Evolutionary conservation across 1,140 invertebrate genomes (phyloP).

Genomic region (Temnothorax curvispinosus): DNA sequence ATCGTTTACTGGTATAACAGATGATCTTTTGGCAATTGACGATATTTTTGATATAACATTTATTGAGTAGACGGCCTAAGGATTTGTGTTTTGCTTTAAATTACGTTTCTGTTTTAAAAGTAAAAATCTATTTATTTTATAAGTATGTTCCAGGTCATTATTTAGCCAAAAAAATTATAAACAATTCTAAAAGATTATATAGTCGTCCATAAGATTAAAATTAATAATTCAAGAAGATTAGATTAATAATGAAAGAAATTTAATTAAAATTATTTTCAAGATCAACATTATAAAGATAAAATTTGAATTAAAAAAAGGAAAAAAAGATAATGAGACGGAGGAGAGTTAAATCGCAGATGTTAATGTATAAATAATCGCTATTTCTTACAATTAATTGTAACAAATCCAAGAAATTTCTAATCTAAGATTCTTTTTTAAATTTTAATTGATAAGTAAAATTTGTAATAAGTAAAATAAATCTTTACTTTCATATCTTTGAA

Average conservation of each 20-base stretch:
- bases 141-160: background rate
- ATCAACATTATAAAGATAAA: background rate
- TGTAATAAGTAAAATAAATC: background rate
- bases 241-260: background rate
- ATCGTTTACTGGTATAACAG: constrained; percentile 2
- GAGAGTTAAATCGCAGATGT: background rate
- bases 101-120: background rate
- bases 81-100: background rate
- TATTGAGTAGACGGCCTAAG: background rate
- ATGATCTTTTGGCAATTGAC: constrained; percentile 2
- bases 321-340: background rate
- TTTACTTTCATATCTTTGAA: background rate
- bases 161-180: background rate
- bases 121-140: background rate
- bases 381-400: constrained; percentile 7
- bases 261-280: background rate
- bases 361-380: background rate
- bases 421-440: background rate
- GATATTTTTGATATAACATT: background rate
- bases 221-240: background rate
- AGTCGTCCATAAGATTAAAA: background rate
- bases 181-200: background rate
- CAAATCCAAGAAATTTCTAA: background rate
- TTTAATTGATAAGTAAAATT: background rate
- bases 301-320: background rate